Percentiles rank a stretch among this genome's conserved stretches.
phyloP scores from a whole-genome alignment of 2,797 vertebrate genomes.

The Squalus acanthias region DNA sequence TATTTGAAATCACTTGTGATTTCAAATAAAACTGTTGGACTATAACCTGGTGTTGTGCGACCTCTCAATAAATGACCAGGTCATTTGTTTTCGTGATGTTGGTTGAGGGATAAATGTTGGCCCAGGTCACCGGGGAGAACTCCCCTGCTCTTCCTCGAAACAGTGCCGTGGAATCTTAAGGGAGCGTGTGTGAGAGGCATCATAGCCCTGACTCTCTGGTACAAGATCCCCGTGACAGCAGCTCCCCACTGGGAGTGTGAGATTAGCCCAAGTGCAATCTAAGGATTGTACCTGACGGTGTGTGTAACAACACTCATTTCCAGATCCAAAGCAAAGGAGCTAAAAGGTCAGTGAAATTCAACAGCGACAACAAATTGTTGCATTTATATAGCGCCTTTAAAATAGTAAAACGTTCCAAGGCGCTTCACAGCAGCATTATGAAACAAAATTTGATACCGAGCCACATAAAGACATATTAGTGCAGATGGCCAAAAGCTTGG shows the following conservation, averaged over 20 bases:
- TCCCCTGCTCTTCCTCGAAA: neutral
- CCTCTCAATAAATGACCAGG: neutral
- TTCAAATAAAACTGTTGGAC: too few species aligned
- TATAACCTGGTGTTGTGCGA: too few species aligned
- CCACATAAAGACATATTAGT: neutral
- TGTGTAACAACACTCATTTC: neutral
- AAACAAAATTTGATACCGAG: too few species aligned
- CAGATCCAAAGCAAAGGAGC: neutral
- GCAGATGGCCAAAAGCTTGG: neutral
- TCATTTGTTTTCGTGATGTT: neutral
- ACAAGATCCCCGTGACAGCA: neutral
- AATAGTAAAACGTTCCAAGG: neutral
- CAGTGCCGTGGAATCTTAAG: neutral
- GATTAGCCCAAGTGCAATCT: neutral
- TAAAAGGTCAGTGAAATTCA: neutral
- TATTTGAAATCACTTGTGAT: too few species aligned
- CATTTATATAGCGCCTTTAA: neutral
- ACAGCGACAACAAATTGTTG: neutral
- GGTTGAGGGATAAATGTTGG: neutral
- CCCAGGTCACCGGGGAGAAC: neutral
- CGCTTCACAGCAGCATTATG: neutral
- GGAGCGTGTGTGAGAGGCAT: neutral
- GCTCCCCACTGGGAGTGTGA: neutral
- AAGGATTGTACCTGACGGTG: neutral
- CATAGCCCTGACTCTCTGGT: neutral